Conservation (phyloP, 2,888 invertebrate genomes). For the Drosophila stalkeri region DNA sequence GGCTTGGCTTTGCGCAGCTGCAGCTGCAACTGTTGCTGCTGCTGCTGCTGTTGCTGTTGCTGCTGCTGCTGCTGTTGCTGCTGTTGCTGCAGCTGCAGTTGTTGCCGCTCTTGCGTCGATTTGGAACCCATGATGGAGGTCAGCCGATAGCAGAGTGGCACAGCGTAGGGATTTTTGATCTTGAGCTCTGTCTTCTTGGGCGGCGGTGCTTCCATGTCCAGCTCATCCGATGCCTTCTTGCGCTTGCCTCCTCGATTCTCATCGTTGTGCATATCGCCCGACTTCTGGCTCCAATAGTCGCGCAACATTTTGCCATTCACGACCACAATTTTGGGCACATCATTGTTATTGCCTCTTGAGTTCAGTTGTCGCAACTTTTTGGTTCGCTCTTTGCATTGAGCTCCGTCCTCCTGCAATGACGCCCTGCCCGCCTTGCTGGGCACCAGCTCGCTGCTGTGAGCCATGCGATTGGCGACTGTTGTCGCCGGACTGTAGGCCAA, state of each 20-base stretch:
- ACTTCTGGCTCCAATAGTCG: slow-evolving; percentile 7
- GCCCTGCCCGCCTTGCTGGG: background rate
- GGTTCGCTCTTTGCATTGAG: too few relatives aligned
- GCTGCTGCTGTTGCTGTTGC: slow-evolving; percentile 9
- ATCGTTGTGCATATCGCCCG: background rate
- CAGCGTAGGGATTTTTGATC: slow-evolving; percentile 3
- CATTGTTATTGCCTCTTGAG: background rate
- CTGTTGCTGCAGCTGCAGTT: background rate
- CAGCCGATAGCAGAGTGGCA: slow-evolving; percentile 55
- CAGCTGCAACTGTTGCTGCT: background rate
- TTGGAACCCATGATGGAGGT: slow-evolving; percentile 40
- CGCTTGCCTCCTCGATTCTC: background rate
- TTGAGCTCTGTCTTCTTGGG: background rate
- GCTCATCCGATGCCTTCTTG: background rate
- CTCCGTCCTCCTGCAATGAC: background rate
- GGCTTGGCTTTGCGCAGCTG: background rate
- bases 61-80: slow-evolving; percentile 26
- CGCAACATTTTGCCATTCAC: slow-evolving; percentile 13
- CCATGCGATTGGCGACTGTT: background rate
- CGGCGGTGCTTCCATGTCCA: background rate
- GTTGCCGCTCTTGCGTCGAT: slow-evolving; percentile 18
- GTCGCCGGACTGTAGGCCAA: slow-evolving; percentile 27
- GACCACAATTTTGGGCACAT: slow-evolving; percentile 19
- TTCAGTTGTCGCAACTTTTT: background rate
- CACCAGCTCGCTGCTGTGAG: background rate